These are phyloP conservation scores for Heliconius congener DNA, from an alignment of 1,140 invertebrate genomes.

Conservation along the genomic window DNA sequence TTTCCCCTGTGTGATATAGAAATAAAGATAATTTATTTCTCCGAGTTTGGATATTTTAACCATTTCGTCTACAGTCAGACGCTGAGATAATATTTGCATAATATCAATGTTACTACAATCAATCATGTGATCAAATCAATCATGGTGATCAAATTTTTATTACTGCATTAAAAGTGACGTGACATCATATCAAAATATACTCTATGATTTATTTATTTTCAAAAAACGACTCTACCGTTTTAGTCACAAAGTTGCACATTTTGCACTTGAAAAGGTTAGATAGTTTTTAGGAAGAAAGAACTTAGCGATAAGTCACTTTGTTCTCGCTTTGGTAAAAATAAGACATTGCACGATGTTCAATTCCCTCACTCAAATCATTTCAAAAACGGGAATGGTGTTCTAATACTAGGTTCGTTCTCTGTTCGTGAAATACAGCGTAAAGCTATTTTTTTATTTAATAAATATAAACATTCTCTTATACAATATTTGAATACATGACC, in stretches of 20 bases:
- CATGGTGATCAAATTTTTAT: neutral
- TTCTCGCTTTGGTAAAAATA: too few species aligned
- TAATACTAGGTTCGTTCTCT: too few species aligned
- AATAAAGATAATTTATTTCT: too few species aligned
- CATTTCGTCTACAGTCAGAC: too few species aligned
- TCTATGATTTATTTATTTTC: neutral
- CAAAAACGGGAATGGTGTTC: too few species aligned
- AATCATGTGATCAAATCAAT: neutral
- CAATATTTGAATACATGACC: neutral
- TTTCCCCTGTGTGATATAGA: too few species aligned
- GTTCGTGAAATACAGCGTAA: too few species aligned
- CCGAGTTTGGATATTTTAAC: too few species aligned
- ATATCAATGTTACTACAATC: neutral
- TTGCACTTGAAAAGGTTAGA: neutral
- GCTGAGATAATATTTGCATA: neutral
- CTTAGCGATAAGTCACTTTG: neutral
- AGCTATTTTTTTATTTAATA: too few species aligned
- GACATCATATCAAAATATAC: neutral
- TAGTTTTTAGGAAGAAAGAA: neutral
- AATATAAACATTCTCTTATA: too few species aligned
- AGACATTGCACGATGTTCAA: too few species aligned
- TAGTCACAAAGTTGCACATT: neutral
- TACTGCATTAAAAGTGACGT: constrained; percentile 2
- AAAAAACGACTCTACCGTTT: neutral
- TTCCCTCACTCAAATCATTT: too few species aligned